A percentile compares a stretch with the other conserved stretches of the same genome.
These are phyloP conservation scores for Xenops minutus DNA, from an alignment of 2,797 vertebrate species.

Conservation along the genomic window DNA sequence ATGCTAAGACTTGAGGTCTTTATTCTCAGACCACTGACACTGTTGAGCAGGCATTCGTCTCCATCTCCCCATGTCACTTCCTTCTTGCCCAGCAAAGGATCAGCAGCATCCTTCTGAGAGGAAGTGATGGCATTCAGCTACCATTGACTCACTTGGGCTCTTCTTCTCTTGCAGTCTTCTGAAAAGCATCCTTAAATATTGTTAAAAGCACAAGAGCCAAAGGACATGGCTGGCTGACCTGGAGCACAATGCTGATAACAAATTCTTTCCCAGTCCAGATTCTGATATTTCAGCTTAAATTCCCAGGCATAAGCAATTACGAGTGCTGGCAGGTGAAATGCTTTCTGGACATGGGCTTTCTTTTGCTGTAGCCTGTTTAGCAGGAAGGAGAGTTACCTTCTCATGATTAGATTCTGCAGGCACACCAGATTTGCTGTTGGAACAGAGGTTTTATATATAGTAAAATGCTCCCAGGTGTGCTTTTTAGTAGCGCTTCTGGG, in stretches of 20 bases:
- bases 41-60: not conserved
- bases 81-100: not conserved
- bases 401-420: not conserved
- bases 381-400: not conserved
- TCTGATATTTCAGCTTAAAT: not conserved
- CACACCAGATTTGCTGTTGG: constrained; percentile 2
- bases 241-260: not conserved
- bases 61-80: rapidly evolving
- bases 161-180: not conserved
- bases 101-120: not conserved
- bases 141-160: not conserved
- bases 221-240: not conserved
- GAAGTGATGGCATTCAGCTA: rapidly evolving
- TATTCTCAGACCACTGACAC: not conserved
- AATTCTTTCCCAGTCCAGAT: not conserved
- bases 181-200: not conserved
- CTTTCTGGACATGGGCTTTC: not conserved
- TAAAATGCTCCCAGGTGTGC: constrained; percentile 33
- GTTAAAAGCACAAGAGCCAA: not conserved
- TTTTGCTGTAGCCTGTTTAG: not conserved
- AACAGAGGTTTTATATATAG: constrained; percentile 27
- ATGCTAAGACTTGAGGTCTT: not conserved
- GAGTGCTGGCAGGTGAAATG: not conserved
- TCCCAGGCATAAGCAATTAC: not conserved
- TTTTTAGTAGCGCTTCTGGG: not conserved